These are phyloP conservation scores for Brachionus paranguensis DNA, from an alignment of 1,140 invertebrate genomes.

Conservation along the genomic window DNA sequence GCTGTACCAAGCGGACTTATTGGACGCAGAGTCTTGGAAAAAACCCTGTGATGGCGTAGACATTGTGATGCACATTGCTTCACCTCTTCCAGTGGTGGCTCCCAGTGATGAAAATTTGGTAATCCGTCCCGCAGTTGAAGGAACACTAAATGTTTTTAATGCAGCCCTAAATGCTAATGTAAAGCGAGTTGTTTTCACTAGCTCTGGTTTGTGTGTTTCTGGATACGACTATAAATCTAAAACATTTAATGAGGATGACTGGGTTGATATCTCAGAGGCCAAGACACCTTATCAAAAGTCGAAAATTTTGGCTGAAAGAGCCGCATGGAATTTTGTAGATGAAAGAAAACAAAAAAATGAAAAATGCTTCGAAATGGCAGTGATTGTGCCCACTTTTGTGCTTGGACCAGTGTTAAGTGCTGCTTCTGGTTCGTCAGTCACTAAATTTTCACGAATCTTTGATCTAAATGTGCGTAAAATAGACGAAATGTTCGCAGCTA, in stretches of 20 bases:
- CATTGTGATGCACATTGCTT: constrained; percentile 60
- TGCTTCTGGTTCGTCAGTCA: not conserved
- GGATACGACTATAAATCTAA: constrained; percentile 50
- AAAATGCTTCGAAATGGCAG: constrained; percentile 57
- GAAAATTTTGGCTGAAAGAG: constrained; percentile 60
- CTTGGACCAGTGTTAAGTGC: constrained; percentile 57
- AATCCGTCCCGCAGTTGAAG: constrained; percentile 59
- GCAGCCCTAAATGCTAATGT: constrained; percentile 57
- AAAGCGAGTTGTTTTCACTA: constrained; percentile 61
- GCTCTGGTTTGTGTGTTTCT: constrained; percentile 58
- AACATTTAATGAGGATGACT: constrained; percentile 58
- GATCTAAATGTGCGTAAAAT: not conserved
- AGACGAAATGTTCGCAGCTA: not conserved
- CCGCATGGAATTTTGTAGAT: constrained; percentile 61
- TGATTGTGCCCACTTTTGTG: constrained; percentile 59
- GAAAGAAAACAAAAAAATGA: constrained; percentile 43
- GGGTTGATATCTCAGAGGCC: constrained; percentile 53
- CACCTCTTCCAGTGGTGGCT: constrained; percentile 57
- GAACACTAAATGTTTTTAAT: constrained; percentile 59
- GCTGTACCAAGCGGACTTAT: not conserved
- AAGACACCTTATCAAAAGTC: constrained; percentile 55
- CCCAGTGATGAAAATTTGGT: constrained; percentile 55
- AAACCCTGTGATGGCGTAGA: not conserved
- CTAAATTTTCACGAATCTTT: not conserved
- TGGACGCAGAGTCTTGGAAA: constrained; percentile 11